These are phyloP conservation scores for Otus sunia DNA, from an alignment of 2,113 vertebrate genomes.

Conservation along the genomic window DNA sequence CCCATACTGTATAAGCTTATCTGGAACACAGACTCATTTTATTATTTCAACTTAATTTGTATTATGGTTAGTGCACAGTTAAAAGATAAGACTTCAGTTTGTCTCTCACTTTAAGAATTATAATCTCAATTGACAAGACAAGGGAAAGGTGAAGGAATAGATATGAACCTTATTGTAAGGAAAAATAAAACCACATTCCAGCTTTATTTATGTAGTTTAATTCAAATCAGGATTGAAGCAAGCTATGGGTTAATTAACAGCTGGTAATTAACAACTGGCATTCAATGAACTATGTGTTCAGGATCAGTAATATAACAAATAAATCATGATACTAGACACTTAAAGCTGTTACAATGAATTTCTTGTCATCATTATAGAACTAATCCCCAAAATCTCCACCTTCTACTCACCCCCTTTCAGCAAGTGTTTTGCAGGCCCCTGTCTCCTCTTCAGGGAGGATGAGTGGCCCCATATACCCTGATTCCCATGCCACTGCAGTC, in stretches of 20 bases:
- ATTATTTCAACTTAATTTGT: background rate
- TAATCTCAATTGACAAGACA: background rate
- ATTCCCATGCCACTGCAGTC: background rate
- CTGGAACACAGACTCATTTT: background rate
- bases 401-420: accelerated
- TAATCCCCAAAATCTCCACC: accelerated
- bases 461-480: accelerated
- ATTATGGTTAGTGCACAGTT: background rate
- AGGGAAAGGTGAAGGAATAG: background rate
- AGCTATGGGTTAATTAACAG: background rate
- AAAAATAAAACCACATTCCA: background rate
- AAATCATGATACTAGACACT: background rate
- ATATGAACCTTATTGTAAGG: background rate
- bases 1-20: background rate
- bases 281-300: background rate
- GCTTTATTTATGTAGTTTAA: background rate
- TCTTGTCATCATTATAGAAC: background rate
- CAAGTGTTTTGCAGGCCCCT: accelerated
- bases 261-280: background rate
- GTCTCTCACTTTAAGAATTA: background rate
- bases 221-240: background rate
- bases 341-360: background rate
- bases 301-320: background rate
- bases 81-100: background rate
- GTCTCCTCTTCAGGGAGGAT: background rate